Base-by-base conservation (phyloP, 2,888 invertebrate species). In the Parnassius smintheus region DNA sequence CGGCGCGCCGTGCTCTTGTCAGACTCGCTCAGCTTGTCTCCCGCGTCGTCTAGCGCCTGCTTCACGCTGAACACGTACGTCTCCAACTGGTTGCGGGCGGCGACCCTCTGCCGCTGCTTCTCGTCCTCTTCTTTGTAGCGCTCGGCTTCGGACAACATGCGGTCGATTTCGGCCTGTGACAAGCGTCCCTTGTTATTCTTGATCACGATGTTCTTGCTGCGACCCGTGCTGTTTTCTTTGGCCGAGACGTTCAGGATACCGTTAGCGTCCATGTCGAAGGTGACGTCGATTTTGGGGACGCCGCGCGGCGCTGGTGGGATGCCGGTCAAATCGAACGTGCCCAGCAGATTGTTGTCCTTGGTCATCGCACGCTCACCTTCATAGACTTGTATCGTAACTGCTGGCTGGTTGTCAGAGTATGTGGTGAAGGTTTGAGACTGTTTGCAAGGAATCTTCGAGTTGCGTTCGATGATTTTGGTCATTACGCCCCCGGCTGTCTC, bases 231-330 rank as follows among this genome's bases (percentile, higher is more conserved):
- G 79, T 93, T 93, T 68, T 94, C 94, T 68, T 94, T 93, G n/a
- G 97, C 97, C 0, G 96, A 94, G 0, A 98, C 97, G 80, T 97
- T 97, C 64, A 97, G 85, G 69, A 96, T 96, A 18, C 96, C 96
- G 78, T 96, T 96, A 11, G 95, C 95, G 76, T 96, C 96, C 68
- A 96, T 80, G 75, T 96, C 95, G 78, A 96, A 96, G 22, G 95
- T 94, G 41, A 95, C 95, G 66, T 94, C 94, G 68, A 95, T 94
- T 77, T 95, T 93, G 0, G 95, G 72, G 95, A 94, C 93, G 2
- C 95, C 0, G 95, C 96, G 75, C 96, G 91, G 56, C 96, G 85
- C 57, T 96, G 93, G 94, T 10, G 95, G 94, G 48, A 95, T 95
- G 44, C 95, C 95, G 1, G 94, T 93, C 59, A 94, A 80, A 72